phyloP scores from a whole-genome alignment of 2,113 vertebrate species.

The Paralichthys olivaceus region DNA sequence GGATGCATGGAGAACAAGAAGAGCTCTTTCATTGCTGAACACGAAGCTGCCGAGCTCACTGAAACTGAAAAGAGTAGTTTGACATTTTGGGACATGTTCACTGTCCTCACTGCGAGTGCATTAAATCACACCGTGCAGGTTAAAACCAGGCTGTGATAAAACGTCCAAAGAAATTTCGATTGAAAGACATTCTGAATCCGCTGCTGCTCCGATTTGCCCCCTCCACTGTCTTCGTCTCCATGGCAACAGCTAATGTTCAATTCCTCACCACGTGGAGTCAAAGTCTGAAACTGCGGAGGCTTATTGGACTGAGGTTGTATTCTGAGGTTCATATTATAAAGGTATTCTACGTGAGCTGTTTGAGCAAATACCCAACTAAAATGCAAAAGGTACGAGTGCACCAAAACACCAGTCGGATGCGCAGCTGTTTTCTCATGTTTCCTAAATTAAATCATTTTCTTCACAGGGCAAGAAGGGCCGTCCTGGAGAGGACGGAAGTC shows the following conservation, averaged over 20 bases:
- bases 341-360: too few species aligned
- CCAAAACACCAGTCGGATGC: background rate
- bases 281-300: too few species aligned
- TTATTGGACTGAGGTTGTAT: too few species aligned
- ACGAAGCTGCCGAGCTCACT: background rate
- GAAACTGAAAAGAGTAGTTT: background rate
- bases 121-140: too few species aligned
- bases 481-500: conserved; percentile 86
- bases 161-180: too few species aligned
- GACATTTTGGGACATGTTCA: background rate
- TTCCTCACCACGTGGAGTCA: too few species aligned
- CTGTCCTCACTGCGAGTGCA: too few species aligned
- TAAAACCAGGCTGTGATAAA: too few species aligned
- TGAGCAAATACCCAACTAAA: too few species aligned
- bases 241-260: background rate
- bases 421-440: background rate
- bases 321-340: too few species aligned
- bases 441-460: background rate
- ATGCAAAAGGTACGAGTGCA: background rate
- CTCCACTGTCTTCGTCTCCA: background rate
- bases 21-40: background rate
- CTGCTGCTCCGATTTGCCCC: too few species aligned
- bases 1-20: background rate
- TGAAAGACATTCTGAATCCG: background rate
- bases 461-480: conserved; percentile 90